Conservation (phyloP, 2,113 vertebrate genomes). For the Oreotragus oreotragus region DNA sequence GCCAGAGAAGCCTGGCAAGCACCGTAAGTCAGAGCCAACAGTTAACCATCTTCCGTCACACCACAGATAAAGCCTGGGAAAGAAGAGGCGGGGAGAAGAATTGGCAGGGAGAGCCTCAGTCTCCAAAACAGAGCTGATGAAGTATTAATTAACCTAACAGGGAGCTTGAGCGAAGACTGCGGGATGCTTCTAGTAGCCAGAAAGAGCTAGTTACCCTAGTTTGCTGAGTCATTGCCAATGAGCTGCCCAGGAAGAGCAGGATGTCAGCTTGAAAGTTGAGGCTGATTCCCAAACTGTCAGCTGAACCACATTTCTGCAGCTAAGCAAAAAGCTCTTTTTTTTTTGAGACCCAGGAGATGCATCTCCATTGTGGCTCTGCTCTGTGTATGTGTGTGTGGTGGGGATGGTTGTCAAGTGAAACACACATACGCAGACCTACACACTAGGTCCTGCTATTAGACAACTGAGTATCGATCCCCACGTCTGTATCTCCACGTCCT, state of each 20-base stretch:
- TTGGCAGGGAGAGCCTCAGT: background rate
- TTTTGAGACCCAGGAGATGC: background rate
- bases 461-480: rapidly evolving
- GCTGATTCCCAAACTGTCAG: background rate
- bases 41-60: background rate
- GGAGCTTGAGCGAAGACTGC: no score
- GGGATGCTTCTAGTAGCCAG: background rate
- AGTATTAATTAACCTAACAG: background rate
- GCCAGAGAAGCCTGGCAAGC: background rate
- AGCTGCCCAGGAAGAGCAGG: background rate
- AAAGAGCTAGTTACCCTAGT: background rate
- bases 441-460: background rate
- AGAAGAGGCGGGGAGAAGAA: background rate
- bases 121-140: background rate
- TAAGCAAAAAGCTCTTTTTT: background rate
- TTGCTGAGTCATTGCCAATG: rapidly evolving
- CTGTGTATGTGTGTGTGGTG: rapidly evolving
- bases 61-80: background rate
- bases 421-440: no score
- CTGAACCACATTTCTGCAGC: no score
- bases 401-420: background rate
- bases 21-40: background rate
- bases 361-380: rapidly evolving
- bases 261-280: background rate
- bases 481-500: rapidly evolving